Conservation (phyloP, 2,888 invertebrate species). For the Dione juno region DNA sequence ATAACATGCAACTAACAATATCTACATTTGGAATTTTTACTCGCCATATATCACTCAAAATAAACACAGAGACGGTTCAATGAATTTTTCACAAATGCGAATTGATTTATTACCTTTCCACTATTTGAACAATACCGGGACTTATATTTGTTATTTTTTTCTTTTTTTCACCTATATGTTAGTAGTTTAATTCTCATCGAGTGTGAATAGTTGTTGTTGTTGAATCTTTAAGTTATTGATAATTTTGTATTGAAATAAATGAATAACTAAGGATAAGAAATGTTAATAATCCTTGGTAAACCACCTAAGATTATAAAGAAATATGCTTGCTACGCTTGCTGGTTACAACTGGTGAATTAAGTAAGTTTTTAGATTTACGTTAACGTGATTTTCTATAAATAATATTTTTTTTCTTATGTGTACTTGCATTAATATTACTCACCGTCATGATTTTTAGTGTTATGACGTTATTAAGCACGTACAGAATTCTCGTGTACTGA, state of each 20-base stretch:
- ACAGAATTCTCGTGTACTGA: too few species aligned
- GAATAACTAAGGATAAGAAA: too few species aligned
- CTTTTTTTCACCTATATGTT: background rate
- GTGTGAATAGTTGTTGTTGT: background rate
- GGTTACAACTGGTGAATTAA: too few species aligned
- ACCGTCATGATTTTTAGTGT: too few species aligned
- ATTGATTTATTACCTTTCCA: constrained; percentile 41
- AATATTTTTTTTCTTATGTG: too few species aligned
- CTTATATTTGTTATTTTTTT: background rate
- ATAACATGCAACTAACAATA: constrained; percentile 12
- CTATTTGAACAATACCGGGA: constrained; percentile 15
- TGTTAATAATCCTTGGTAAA: too few species aligned
- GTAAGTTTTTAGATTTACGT: too few species aligned
- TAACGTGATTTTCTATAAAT: too few species aligned
- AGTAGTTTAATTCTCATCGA: background rate
- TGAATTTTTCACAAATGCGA: constrained; percentile 41
- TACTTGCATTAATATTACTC: too few species aligned
- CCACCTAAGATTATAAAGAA: too few species aligned
- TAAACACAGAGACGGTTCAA: constrained; percentile 39
- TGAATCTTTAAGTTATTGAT: background rate
- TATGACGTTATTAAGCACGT: too few species aligned
- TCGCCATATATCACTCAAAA: constrained; percentile 38
- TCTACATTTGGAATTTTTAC: constrained; percentile 22
- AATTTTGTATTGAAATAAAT: background rate
- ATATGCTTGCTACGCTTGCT: too few species aligned